Evolutionary conservation across 2,113 vertebrate genomes (phyloP).

Genomic region (Laterallus jamaicensis): DNA sequence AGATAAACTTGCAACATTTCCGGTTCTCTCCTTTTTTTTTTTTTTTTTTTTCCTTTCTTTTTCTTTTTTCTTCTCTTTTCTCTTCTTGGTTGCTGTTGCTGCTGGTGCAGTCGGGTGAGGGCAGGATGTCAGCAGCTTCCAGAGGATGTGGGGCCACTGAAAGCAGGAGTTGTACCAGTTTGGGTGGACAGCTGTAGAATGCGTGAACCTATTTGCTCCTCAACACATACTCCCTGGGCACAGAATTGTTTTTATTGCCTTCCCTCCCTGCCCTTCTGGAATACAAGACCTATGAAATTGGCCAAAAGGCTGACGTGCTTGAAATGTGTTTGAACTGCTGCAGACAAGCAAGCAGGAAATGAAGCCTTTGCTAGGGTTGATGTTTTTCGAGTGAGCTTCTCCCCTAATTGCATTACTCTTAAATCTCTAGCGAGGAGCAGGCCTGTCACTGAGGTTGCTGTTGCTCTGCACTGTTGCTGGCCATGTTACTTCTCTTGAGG

Average conservation of each 20-base stretch:
- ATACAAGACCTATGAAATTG: not conserved
- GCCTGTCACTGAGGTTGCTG: not conserved
- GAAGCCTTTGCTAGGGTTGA: not conserved
- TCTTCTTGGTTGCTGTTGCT: not conserved
- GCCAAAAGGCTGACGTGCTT: not conserved
- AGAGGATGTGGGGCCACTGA: not conserved
- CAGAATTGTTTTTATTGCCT: not conserved
- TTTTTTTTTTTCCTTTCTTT: not conserved
- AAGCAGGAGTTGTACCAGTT: rapidly evolving
- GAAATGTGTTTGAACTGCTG: not conserved
- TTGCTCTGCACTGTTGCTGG: not conserved
- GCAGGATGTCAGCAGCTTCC: not conserved
- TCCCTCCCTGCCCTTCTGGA: not conserved
- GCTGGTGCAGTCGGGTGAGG: not conserved
- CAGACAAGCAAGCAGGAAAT: not conserved
- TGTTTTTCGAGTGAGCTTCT: not conserved
- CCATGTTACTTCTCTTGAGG: not conserved
- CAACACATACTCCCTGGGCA: rapidly evolving
- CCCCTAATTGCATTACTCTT: not conserved
- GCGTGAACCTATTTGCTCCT: not conserved
- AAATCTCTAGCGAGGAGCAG: not conserved
- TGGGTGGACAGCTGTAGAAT: not conserved
- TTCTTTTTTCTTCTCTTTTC: not conserved
- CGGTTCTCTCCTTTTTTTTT: not conserved
- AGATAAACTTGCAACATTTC: conserved; percentile 32